phyloP scores from a whole-genome alignment of 2,797 vertebrate genomes.

The Tragelaphus eurycerus region DNA sequence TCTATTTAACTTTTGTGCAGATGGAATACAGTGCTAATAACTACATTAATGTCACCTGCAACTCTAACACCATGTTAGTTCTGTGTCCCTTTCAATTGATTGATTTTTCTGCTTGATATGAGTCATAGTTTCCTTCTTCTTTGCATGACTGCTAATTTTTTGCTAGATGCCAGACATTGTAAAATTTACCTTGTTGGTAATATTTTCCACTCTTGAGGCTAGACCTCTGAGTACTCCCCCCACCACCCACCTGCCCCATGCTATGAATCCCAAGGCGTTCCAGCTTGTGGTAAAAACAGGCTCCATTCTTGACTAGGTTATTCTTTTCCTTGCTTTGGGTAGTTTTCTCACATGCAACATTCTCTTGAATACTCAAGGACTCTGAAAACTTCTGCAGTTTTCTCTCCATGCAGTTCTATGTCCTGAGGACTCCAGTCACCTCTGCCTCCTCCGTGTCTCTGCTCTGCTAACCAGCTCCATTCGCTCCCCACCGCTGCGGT shows the following conservation, averaged over 20 bases:
- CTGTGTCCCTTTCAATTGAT: background rate
- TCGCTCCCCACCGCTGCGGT: rapidly evolving
- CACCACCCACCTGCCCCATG: rapidly evolving
- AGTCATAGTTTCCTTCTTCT: background rate
- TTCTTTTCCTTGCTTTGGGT: background rate
- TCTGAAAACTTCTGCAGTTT: background rate
- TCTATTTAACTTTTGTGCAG: background rate
- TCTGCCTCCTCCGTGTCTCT: rapidly evolving
- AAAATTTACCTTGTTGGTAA: background rate
- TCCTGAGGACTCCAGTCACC: background rate
- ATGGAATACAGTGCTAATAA: no score
- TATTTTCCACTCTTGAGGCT: background rate
- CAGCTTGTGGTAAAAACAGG: background rate
- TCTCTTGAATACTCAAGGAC: background rate
- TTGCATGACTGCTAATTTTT: background rate
- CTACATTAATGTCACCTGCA: background rate
- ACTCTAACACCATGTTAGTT: background rate
- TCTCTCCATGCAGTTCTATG: background rate
- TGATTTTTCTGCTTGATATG: background rate
- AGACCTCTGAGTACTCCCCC: background rate
- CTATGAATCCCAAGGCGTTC: background rate
- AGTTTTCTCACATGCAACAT: background rate
- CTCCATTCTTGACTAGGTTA: background rate
- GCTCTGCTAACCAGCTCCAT: no score
- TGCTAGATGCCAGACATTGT: background rate